Evolutionary conservation across 1,140 invertebrate species (phyloP).

Genomic region (Drosophila mayri): DNA sequence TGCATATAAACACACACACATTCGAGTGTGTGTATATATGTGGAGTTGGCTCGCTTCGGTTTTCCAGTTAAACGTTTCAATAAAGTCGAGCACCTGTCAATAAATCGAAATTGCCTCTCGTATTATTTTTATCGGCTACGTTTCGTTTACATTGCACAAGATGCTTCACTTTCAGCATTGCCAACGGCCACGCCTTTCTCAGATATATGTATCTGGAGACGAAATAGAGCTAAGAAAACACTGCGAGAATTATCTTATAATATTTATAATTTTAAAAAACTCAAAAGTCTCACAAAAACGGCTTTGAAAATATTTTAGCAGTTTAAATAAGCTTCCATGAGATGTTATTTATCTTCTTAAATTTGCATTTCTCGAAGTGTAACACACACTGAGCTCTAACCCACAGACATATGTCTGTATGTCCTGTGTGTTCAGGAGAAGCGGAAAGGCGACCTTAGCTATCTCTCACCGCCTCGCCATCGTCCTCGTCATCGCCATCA

Average conservation of each 20-base stretch:
- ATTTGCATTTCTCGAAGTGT: background rate
- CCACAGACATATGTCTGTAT: constrained; percentile 9
- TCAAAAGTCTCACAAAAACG: accelerated
- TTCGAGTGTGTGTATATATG: no score
- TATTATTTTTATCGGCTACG: constrained; percentile 82
- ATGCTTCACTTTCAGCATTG: constrained; percentile 42
- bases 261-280: background rate
- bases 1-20: constrained; percentile 56
- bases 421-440: constrained; percentile 1
- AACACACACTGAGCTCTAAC: background rate
- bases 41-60: constrained; percentile 28
- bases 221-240: background rate
- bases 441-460: constrained; percentile 55
- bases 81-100: constrained; percentile 83
- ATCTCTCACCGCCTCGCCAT: constrained; percentile 49
- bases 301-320: no score
- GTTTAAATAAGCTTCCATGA: accelerated
- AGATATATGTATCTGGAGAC: background rate
- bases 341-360: no score
- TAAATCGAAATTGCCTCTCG: constrained; percentile 83
- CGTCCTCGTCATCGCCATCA: constrained; percentile 57
- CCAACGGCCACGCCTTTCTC: constrained; percentile 27
- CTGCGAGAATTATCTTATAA: background rate
- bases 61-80: constrained; percentile 83
- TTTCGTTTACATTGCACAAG: constrained; percentile 77